Conservation (phyloP, 2,113 vertebrate species). For the Platichthys flesus region DNA sequence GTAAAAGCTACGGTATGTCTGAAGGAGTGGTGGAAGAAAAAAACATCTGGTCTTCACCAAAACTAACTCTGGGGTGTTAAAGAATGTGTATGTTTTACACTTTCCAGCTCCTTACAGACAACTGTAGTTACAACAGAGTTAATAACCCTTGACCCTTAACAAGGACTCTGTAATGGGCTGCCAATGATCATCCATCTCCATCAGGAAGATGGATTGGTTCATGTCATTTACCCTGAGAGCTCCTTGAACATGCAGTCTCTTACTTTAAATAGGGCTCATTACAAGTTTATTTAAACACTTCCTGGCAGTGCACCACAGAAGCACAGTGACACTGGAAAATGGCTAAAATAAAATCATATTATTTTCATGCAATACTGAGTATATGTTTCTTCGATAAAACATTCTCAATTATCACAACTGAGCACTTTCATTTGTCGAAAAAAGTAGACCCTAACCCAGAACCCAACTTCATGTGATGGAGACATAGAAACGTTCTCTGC, state of each 20-base stretch:
- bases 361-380: constrained; percentile 22
- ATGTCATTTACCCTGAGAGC: constrained; percentile 41
- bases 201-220: constrained; percentile 59
- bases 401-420: constrained; percentile 58
- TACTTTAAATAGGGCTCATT: constrained; percentile 24
- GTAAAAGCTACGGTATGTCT: neutral
- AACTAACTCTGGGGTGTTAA: constrained; percentile 7
- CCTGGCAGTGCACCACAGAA: constrained; percentile 26
- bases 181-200: constrained; percentile 59
- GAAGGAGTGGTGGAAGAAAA: neutral
- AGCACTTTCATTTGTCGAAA: constrained; percentile 52
- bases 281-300: constrained; percentile 51
- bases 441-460: constrained; percentile 51
- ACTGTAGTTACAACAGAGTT: constrained; percentile 25
- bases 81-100: constrained; percentile 38
- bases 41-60: constrained; percentile 7
- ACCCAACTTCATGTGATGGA: constrained; percentile 49
- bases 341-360: constrained; percentile 34
- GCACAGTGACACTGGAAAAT: constrained; percentile 22
- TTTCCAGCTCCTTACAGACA: constrained; percentile 51
- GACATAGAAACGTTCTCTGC: constrained; percentile 48
- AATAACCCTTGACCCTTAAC: constrained; percentile 39
- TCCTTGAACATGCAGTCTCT: constrained; percentile 27
- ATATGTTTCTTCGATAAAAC: constrained; percentile 51
- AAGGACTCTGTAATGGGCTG: constrained; percentile 45